Conservation (phyloP, 2,113 vertebrate species). For the Paracanthobrama guichenoti region DNA sequence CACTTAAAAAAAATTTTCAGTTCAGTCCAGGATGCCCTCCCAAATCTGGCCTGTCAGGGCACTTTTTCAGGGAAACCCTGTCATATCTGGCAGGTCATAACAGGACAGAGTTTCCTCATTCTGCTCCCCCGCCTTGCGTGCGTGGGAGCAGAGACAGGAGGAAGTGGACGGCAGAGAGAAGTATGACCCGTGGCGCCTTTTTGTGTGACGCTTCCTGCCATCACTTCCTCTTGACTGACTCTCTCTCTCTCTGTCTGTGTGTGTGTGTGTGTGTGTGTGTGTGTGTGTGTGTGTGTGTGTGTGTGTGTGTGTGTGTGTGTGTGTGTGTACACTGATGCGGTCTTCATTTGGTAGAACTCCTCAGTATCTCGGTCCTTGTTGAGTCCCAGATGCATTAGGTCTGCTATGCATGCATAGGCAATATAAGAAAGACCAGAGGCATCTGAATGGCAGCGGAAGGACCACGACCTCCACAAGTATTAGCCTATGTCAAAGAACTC, state of each 20-base stretch:
- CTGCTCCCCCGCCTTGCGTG: slow-evolving; percentile 51
- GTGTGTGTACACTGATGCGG: not conserved
- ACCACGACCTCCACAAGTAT: slow-evolving; percentile 10
- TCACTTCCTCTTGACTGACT: slow-evolving; percentile 43
- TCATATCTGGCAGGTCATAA: not conserved
- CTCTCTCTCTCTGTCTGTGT: not conserved
- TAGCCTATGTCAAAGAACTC: not conserved
- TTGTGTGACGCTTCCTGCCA: slow-evolving; percentile 49
- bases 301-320: slow-evolving; percentile 22
- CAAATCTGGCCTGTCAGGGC: slow-evolving; percentile 19
- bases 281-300: not conserved
- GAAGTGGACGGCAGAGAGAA: slow-evolving; percentile 42
- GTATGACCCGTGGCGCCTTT: slow-evolving; percentile 58
- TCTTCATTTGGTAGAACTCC: slow-evolving; percentile 7
- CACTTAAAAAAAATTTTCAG: not conserved
- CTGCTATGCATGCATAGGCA: slow-evolving; percentile 1
- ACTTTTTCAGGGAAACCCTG: slow-evolving; percentile 26
- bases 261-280: slow-evolving; percentile 8
- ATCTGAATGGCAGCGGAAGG: slow-evolving; percentile 54
- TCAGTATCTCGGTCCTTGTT: not conserved
- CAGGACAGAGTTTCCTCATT: slow-evolving; percentile 52
- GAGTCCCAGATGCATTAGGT: slow-evolving; percentile 30
- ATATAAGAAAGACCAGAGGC: slow-evolving; percentile 36
- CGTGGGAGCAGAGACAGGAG: slow-evolving; percentile 49
- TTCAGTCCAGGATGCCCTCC: not conserved